A percentile compares a stretch with the other conserved stretches of the same genome.
Conservation (phyloP, 2,888 invertebrate species). For the Liopterus haemorrhoidalis region DNA sequence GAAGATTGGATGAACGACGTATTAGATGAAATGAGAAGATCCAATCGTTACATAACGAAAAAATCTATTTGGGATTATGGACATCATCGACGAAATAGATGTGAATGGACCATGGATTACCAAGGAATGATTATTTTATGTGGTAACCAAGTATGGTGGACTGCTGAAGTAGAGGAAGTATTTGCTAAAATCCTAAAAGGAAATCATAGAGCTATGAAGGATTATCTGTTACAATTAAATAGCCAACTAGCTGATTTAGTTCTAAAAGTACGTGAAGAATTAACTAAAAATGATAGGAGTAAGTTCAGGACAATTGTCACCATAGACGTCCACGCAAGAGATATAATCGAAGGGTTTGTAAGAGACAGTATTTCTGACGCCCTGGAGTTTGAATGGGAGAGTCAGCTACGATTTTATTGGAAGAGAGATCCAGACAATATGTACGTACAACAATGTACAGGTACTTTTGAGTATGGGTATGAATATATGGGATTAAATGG, state of each 20-base stretch:
- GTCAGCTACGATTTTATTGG: constrained; percentile 91
- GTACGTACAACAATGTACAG: constrained; percentile 78
- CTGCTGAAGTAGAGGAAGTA: constrained; percentile 88
- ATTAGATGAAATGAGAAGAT: constrained; percentile 73
- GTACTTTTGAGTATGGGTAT: constrained; percentile 85
- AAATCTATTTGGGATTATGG: constrained; percentile 84
- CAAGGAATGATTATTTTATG: constrained; percentile 82
- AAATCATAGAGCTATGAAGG: constrained; percentile 83
- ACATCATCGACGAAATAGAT: constrained; percentile 60
- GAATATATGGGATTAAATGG: constrained; percentile 94
- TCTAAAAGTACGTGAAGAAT: constrained; percentile 63
- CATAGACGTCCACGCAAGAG: constrained; percentile 86
- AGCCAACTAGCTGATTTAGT: constrained; percentile 79
- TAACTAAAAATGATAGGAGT: constrained; percentile 72
- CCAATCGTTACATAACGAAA: constrained; percentile 80
- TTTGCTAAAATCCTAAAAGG: constrained; percentile 68
- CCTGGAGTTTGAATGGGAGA: constrained; percentile 90
- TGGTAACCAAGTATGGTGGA: constrained; percentile 93
- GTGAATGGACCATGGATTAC: constrained; percentile 84
- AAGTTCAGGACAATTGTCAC: constrained; percentile 87
- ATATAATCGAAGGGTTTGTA: constrained; percentile 79
- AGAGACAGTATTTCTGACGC: constrained; percentile 75
- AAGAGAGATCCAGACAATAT: constrained; percentile 71
- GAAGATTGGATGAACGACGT: constrained; percentile 91
- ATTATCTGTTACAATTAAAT: constrained; percentile 74